These are phyloP conservation scores for Archilochus colubris DNA, from an alignment of 2,113 vertebrate species.

Conservation along the genomic window DNA sequence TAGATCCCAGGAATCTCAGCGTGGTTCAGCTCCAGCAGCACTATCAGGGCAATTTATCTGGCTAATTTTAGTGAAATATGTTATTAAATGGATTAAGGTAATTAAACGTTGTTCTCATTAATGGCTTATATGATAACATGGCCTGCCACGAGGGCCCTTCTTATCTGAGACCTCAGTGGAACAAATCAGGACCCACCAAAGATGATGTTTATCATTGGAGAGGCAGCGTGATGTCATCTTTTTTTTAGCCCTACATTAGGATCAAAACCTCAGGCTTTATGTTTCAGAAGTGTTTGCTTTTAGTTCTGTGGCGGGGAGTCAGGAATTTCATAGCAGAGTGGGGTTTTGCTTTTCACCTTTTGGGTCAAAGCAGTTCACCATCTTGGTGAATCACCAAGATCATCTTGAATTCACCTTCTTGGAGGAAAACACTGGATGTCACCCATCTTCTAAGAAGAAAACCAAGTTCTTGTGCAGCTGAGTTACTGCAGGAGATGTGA, in stretches of 20 bases:
- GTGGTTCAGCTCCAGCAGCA: neutral
- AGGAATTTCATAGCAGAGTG: too few species aligned
- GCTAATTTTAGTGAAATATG: neutral
- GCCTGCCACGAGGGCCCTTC: neutral
- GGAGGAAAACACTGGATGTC: neutral
- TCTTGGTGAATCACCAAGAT: too few species aligned
- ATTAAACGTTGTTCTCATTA: neutral
- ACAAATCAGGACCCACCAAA: neutral
- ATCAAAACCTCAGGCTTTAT: neutral
- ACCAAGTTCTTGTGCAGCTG: neutral
- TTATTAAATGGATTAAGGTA: slow-evolving; percentile 28
- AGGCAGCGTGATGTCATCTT: accelerated
- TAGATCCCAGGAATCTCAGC: neutral
- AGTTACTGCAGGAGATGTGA: neutral
- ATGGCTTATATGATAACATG: neutral
- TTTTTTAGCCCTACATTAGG: neutral
- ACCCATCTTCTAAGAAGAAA: neutral
- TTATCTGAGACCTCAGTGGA: neutral
- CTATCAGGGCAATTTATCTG: neutral
- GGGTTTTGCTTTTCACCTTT: neutral
- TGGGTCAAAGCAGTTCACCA: accelerated
- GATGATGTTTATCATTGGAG: accelerated
- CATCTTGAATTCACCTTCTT: neutral
- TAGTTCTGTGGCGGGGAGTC: accelerated
- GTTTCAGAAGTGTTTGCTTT: neutral